Base-by-base conservation (phyloP, 2,888 invertebrate species). In the Altica lythri region DNA sequence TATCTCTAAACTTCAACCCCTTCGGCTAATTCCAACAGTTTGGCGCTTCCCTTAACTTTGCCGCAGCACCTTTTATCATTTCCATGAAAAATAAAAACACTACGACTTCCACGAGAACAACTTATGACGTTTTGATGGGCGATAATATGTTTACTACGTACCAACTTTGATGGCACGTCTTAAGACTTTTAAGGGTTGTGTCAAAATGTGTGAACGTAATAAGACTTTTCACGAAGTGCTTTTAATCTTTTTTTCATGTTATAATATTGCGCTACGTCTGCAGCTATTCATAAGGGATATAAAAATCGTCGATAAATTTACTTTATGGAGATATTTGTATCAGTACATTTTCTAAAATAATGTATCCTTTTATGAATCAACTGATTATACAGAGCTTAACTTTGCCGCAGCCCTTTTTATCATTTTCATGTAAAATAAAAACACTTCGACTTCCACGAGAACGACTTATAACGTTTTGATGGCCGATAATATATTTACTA, bases 391-490 rank as follows among this genome's bases (percentile, higher is more conserved):
- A n/a, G n/a, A n/a, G 19, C 35, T 13, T 48, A 56, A 53, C 52
- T 56, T 56, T 56, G 8, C 27, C 44, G 30, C 40, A 25, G 30
- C 55, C 47, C 55, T 48, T 56, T 52, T 56, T 56, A 56, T 56
- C 52, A 52, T 48, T 50, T 5, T 32, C 10, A 19, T 22, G 29
- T 18, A 48, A 44, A 52, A 52, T 52, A 56, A 56, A 52, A 51
- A 52, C 47, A 37, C 17, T 30, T 32, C 30, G 14, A 6, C 22
- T 40, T 25, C 40, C 40, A 25, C 40, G 16, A 13, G 25, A 52
- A 59, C 57, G 51, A 59, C 59, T 59, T 57, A 49, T 55, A 57
- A 55, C 49, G 48, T 56, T 57, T 52, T 57, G 57, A 60, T 57
- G 57, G 54, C 49, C 52, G 51, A 52, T 56, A 59, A 55, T 48